Base-by-base conservation (phyloP, 2,888 invertebrate genomes). In the Macaria liturata region DNA sequence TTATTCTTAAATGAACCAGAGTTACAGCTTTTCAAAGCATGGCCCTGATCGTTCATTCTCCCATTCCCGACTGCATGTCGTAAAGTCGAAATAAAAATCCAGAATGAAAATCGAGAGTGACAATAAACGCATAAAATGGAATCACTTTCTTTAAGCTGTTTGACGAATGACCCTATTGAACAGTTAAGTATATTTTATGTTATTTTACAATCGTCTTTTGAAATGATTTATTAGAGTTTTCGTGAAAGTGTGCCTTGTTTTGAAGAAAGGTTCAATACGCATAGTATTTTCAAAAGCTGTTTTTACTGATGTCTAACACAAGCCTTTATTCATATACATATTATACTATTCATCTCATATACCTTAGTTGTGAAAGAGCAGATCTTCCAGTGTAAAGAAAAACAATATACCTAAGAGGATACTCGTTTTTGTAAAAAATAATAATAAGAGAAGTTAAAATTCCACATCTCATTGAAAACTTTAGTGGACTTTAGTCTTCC, bases 71-170 rank as follows among this genome's bases (percentile, higher is more conserved):
- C 46, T 34, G 47, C 9, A 50, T 30, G 48, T 57, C 61, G 54
- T 62, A 58, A 55, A 58, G 39, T 46, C 32, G 37, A 58, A 46
- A 61, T 59, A 61, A 61, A 64, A 68, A 55, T 59, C 59, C 55
- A 45, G 46, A 68, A 68, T 59, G 65, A 66, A 58, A 66, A 68
- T 66, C 66, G 67, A 68, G 61, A 68, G 67, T 68, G 64, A 68
- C 67, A 64, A 68, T 68, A 68, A 68, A 68, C 60, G 60, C 59
- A 68, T 68, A 68, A 68, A 68, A 64, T 55, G 49, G 57, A 68
- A 68, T 64, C 66, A 68, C 67, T 68, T 68, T 68, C 67, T 61
- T 63, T 66, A 63, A 66, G 66, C 61, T 55, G 62, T 66, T 68
- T 68, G 67, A 68, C 67, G 67, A 66, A 68, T 66, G 66, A 68